phyloP scores from a whole-genome alignment of 2,113 vertebrate genomes.

The Petromus typicus region DNA sequence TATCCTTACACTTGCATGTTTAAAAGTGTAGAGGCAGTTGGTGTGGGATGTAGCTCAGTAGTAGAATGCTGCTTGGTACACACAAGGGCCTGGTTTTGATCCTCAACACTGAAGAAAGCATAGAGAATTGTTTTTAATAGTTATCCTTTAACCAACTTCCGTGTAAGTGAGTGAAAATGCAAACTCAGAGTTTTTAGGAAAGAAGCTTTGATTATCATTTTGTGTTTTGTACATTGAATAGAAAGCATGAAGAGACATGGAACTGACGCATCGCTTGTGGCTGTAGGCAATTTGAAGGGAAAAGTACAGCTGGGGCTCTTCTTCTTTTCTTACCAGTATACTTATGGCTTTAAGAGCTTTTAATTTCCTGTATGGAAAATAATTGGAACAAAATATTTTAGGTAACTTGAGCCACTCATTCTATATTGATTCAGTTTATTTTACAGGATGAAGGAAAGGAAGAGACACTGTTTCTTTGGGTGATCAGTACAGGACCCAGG shows the following conservation, averaged over 20 bases:
- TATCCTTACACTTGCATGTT: not conserved
- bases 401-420: not conserved
- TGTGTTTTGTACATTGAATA: conserved; percentile 19
- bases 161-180: conserved; percentile 8
- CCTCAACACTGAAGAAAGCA: not conserved
- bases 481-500: not conserved
- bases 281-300: conserved; percentile 61
- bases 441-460: not conserved
- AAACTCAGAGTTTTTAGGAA: not conserved
- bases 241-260: conserved; percentile 26
- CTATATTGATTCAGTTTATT: not conserved
- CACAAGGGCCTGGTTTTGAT: not conserved
- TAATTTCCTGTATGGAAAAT: conserved; percentile 26
- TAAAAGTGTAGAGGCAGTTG: not conserved
- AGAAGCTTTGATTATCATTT: not conserved
- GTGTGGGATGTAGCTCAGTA: not conserved
- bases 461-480: not conserved
- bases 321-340: conserved; percentile 1
- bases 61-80: not conserved
- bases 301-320: not conserved
- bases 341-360: conserved; percentile 8
- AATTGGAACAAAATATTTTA: conserved; percentile 48
- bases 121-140: not conserved
- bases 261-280: conserved; percentile 17
- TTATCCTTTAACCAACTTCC: not conserved